Conservation (phyloP, 1,140 invertebrate genomes). For the Drosophila azteca region DNA sequence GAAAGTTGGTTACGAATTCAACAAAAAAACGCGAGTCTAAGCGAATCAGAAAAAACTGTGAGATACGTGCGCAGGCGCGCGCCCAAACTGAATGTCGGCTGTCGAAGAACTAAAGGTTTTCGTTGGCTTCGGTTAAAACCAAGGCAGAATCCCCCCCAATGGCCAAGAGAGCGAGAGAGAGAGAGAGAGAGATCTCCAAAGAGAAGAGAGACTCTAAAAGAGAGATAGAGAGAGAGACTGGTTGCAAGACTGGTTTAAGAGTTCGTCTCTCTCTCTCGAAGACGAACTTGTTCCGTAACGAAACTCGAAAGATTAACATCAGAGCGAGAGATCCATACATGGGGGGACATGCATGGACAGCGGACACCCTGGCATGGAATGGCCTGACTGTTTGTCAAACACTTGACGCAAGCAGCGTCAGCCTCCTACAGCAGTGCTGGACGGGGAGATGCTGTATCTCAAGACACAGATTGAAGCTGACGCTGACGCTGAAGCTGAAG, state of each 20-base stretch:
- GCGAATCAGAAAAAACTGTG: background rate
- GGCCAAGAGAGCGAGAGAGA: conserved; percentile 12
- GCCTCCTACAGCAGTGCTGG: conserved; percentile 27
- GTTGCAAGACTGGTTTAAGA: conserved; percentile 52
- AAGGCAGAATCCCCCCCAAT: conserved; percentile 55
- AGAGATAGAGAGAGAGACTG: conserved; percentile 12
- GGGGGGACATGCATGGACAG: conserved; percentile 12
- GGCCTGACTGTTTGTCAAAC: conserved; percentile 60
- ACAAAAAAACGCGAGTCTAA: conserved; percentile 9
- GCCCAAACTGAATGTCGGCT: conserved; percentile 81
- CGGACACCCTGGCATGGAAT: conserved; percentile 26
- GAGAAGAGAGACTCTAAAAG: conserved; percentile 3
- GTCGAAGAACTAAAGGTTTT: conserved; percentile 82
- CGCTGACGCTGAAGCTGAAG: conserved; percentile 19
- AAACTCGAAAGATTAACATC: conserved; percentile 67
- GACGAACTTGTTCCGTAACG: conserved; percentile 61
- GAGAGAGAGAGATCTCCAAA: conserved; percentile 4
- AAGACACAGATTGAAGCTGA: conserved; percentile 1
- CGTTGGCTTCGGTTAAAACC: conserved; percentile 54
- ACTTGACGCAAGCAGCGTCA: conserved; percentile 48
- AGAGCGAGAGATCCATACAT: conserved; percentile 33
- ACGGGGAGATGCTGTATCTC: background rate
- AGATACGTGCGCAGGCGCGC: conserved; percentile 76
- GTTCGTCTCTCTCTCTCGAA: conserved; percentile 6
- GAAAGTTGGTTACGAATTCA: conserved; percentile 43